These are phyloP conservation scores for Burhinus bistriatus DNA, from an alignment of 2,113 vertebrate genomes.

Conservation along the genomic window DNA sequence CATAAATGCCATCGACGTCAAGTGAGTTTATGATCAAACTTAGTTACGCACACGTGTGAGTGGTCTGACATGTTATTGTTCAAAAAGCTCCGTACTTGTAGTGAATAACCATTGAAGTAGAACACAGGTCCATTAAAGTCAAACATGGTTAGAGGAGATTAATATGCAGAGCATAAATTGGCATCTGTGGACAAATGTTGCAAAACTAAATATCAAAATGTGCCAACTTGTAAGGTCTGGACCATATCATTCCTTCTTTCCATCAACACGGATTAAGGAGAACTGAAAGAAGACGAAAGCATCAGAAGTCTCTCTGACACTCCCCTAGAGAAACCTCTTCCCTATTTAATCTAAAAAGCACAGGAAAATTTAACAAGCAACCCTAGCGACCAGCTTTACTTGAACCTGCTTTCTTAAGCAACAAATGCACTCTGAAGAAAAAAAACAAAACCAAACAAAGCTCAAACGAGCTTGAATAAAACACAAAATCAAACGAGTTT, in stretches of 20 bases:
- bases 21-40: background rate
- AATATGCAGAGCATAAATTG: background rate
- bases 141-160: constrained; percentile 8
- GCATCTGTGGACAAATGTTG: background rate
- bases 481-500: background rate
- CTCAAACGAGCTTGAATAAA: background rate
- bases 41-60: background rate
- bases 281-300: background rate
- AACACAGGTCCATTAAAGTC: background rate
- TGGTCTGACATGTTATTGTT: background rate
- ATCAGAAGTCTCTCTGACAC: background rate
- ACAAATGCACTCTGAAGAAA: background rate
- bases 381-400: background rate
- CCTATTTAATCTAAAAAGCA: background rate
- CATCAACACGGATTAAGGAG: background rate
- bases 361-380: background rate
- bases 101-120: background rate
- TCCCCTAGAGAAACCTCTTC: background rate
- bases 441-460: background rate
- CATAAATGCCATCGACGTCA: background rate
- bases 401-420: background rate
- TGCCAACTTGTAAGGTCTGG: background rate
- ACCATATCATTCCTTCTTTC: background rate
- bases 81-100: background rate
- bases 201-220: background rate